Conservation (phyloP, 2,797 vertebrate species). For the Amblyraja radiata region DNA sequence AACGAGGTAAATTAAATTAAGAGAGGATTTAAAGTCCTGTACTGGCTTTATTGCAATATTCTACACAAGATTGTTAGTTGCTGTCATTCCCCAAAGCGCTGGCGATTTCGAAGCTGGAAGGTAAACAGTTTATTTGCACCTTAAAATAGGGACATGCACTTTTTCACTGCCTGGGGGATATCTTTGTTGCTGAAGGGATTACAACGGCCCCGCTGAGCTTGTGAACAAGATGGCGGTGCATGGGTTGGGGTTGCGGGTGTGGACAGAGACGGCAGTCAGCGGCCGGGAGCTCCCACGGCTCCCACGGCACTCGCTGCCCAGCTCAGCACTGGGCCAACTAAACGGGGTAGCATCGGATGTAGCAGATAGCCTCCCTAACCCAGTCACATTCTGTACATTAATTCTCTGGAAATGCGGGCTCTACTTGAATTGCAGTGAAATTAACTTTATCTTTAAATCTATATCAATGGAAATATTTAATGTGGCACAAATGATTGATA, state of each 20-base stretch:
- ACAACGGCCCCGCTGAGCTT: slow-evolving; percentile 46
- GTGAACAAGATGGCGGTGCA: slow-evolving; percentile 54
- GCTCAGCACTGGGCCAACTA: not conserved
- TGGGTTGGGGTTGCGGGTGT: slow-evolving; percentile 42
- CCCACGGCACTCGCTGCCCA: not conserved
- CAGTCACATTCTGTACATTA: too few species aligned
- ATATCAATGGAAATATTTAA: not conserved
- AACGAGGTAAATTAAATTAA: not conserved
- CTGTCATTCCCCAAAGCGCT: not conserved
- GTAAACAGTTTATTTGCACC: not conserved
- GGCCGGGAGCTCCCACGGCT: not conserved
- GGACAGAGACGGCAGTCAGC: not conserved
- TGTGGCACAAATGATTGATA: too few species aligned
- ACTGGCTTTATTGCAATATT: not conserved
- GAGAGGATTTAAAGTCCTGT: not conserved
- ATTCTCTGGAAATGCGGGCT: too few species aligned
- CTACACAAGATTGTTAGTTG: not conserved
- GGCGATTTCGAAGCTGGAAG: not conserved
- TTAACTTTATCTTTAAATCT: not conserved
- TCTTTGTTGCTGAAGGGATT: slow-evolving; percentile 9
- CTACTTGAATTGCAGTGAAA: too few species aligned
- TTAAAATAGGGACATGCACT: not conserved
- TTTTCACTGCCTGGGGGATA: not conserved
- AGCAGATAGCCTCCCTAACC: too few species aligned
- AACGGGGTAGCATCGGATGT: too few species aligned